These are phyloP conservation scores for Drosophila auraria DNA, from an alignment of 1,140 invertebrate species.

Conservation along the genomic window DNA sequence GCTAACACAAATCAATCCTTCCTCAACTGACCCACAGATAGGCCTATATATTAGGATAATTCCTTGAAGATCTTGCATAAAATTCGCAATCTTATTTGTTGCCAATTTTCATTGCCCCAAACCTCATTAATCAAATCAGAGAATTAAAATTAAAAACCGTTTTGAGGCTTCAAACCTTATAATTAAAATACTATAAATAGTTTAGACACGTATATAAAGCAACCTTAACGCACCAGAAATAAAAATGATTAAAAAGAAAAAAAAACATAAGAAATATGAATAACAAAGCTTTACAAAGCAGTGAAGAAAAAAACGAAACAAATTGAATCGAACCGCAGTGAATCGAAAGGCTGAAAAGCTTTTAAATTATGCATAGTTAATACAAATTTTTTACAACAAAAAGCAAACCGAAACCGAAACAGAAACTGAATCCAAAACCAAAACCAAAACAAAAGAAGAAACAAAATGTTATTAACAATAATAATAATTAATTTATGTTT, in stretches of 20 bases:
- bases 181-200: conserved; percentile 35
- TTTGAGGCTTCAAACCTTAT: conserved; percentile 9
- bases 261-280: conserved; percentile 8
- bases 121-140: conserved; percentile 21
- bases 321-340: conserved; percentile 40
- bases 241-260: conserved; percentile 2
- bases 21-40: too few species aligned
- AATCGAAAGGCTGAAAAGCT: conserved; percentile 48
- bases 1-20: too few species aligned
- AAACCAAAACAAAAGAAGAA: conserved; percentile 48
- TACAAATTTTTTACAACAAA: conserved; percentile 41
- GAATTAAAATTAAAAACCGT: conserved; percentile 1
- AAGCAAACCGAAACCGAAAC: neutral
- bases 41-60: too few species aligned
- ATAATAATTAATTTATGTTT: conserved; percentile 81
- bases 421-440: conserved; percentile 20
- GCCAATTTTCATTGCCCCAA: neutral
- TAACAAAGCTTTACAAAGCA: conserved; percentile 33
- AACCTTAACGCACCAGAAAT: conserved; percentile 35
- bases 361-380: conserved; percentile 66
- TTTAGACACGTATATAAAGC: conserved; percentile 21
- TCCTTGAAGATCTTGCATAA: neutral
- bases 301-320: conserved; percentile 22
- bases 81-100: neutral
- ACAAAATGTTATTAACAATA: conserved; percentile 64